Evolutionary conservation across 2,888 invertebrate genomes (phyloP).

Genomic region (Mamestra brassicae): DNA sequence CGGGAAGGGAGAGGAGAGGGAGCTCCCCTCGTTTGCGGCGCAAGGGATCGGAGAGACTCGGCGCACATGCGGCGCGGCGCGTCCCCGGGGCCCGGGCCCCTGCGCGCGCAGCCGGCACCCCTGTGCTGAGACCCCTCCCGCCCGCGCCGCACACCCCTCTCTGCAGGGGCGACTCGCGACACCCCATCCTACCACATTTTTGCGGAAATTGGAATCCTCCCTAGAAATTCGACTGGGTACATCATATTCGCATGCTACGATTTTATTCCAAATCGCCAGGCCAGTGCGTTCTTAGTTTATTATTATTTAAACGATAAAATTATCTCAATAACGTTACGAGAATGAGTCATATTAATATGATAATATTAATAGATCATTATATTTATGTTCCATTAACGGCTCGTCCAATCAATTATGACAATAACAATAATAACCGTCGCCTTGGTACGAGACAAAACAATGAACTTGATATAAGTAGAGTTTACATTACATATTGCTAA

Average conservation of each 20-base stretch:
- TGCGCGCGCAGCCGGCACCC: constrained; percentile 74
- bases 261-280: constrained; percentile 26
- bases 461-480: constrained; percentile 68
- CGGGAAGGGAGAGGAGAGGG: constrained; percentile 69
- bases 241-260: constrained; percentile 62
- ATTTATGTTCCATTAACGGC: constrained; percentile 66
- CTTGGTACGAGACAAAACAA: constrained; percentile 74
- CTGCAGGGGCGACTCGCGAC: constrained; percentile 80
- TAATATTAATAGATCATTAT: constrained; percentile 58
- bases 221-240: constrained; percentile 71
- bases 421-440: constrained; percentile 70
- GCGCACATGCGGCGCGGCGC: constrained; percentile 73
- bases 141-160: constrained; percentile 75
- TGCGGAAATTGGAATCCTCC: constrained; percentile 87
- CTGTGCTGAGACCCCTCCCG: constrained; percentile 54
- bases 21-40: constrained; percentile 68
- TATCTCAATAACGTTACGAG: constrained; percentile 39
- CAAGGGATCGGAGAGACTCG: constrained; percentile 66
- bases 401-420: constrained; percentile 70
- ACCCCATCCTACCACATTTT: constrained; percentile 84
- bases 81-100: constrained; percentile 79
- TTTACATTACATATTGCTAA: constrained; percentile 64
- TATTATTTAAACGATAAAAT: constrained; percentile 26
- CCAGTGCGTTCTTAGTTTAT: constrained; percentile 29
- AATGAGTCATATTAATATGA: constrained; percentile 51